These are phyloP conservation scores for Cosmopolites sordidus DNA, from an alignment of 2,888 invertebrate genomes.

Conservation along the genomic window DNA sequence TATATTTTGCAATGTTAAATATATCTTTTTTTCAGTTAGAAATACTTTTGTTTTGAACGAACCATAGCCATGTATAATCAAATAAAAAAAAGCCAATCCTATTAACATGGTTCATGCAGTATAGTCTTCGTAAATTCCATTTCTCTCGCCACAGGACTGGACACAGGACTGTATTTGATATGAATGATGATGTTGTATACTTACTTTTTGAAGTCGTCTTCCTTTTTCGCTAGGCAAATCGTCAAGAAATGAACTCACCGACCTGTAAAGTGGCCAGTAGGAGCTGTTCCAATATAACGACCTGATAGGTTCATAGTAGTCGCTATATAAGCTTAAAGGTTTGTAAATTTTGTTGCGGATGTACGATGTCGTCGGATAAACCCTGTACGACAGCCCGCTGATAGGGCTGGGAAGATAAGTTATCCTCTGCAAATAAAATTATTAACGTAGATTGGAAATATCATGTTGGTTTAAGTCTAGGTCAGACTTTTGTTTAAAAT, in stretches of 20 bases:
- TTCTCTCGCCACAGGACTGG: no score
- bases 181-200: constrained; percentile 22
- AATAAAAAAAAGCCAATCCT: no score
- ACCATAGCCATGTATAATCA: no score
- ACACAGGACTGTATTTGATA: no score
- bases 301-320: constrained; percentile 37
- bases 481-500: no score
- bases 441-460: neutral
- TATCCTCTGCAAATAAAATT: constrained; percentile 39
- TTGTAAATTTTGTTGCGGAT: constrained; percentile 35
- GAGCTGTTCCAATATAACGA: constrained; percentile 33
- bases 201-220: constrained; percentile 36
- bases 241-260: constrained; percentile 29
- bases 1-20: no score
- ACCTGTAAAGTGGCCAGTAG: constrained; percentile 35
- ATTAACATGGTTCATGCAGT: no score
- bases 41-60: no score
- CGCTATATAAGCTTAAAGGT: constrained; percentile 36
- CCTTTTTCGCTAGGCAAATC: constrained; percentile 26
- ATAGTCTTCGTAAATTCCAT: no score
- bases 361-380: constrained; percentile 31
- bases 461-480: no score
- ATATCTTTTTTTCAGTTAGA: no score
- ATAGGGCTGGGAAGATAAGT: constrained; percentile 41
- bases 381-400: constrained; percentile 31